A percentile compares a stretch with the other conserved stretches of the same genome.
phyloP scores from a whole-genome alignment of 2,888 invertebrate species.

The Agrilus biguttatus region DNA sequence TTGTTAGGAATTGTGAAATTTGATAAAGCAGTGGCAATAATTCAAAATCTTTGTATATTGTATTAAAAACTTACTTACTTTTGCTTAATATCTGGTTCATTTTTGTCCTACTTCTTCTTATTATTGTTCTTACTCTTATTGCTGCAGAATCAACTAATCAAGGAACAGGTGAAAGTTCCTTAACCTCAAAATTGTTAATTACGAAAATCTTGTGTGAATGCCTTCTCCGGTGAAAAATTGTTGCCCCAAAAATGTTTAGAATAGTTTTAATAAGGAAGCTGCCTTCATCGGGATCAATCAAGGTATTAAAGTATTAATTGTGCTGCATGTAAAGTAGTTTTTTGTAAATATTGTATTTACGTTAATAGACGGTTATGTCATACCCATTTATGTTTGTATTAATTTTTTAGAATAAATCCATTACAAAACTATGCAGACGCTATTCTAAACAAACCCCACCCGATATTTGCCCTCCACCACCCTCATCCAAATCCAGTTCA shows the following conservation, averaged over 20 bases:
- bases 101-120: background rate
- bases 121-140: conserved; percentile 6
- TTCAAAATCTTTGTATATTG: conserved; percentile 19
- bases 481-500: conserved; percentile 12
- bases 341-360: no score
- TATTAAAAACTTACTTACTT: conserved; percentile 16
- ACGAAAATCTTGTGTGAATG: no score
- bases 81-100: conserved; percentile 17
- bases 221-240: background rate
- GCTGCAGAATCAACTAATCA: background rate
- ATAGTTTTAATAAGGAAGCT: conserved; percentile 15
- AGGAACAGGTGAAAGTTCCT: no score
- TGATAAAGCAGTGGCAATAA: conserved; percentile 11
- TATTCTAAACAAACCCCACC: conserved; percentile 7
- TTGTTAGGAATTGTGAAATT: background rate
- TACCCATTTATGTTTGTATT: background rate
- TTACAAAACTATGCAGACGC: conserved; percentile 12
- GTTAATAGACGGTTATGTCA: background rate
- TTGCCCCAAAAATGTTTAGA: conserved; percentile 21
- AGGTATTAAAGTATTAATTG: conserved; percentile 16
- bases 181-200: no score
- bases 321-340: background rate
- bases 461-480: conserved; percentile 16
- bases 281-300: conserved; percentile 15
- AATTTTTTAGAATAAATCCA: background rate